Base-by-base conservation (phyloP, 2,797 vertebrate genomes). In the Liparis tanakae region DNA sequence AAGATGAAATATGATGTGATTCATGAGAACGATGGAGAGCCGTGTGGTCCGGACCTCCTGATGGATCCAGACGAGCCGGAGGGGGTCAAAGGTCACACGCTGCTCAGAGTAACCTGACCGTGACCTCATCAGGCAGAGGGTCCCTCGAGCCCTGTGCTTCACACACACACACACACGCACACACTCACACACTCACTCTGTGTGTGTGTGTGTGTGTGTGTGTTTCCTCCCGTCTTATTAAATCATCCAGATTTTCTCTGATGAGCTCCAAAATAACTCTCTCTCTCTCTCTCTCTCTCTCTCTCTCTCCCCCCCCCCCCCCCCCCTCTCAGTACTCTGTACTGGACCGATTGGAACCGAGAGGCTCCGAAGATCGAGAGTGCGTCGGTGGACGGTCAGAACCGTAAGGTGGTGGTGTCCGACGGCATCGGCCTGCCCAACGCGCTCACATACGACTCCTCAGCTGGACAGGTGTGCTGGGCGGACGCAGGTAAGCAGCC, bases 401-500 rank as follows among this genome's bases (percentile, higher is more conserved):
- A 95, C 90, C 94, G 98, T 82, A 94, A 93, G 83, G 95, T 99
- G 81, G 83, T 93, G 43, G 92, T 93, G 53, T 91, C 91, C 0
- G 95, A 96, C 1, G 96, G 98, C 67, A 95, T 99, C 2, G 97
- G 97, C 4, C 74, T 99, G 84, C 98, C 98, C 13, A 99, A 99
- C 2, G 98, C 96, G 3, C 91, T 99, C 67, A 96, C 96, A 0
- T 96, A 96, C 2, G 96, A 99, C 84, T 89, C 92, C 0, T 92
- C 94, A 41, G 88, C 95, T 48, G 94, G 95, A 76, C 92, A 95
- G 60, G 87, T 99, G 59, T 99, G 98, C 88, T 99, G 98, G 98
- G 98, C 96, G 4, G 98, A 99, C 0, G 98, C 98, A 95, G 98
- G 98, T n/a, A n/a, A n/a, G n/a, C n/a, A n/a, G n/a, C n/a, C n/a